phyloP scores from a whole-genome alignment of 2,797 vertebrate genomes.

The Sylvia borin region DNA sequence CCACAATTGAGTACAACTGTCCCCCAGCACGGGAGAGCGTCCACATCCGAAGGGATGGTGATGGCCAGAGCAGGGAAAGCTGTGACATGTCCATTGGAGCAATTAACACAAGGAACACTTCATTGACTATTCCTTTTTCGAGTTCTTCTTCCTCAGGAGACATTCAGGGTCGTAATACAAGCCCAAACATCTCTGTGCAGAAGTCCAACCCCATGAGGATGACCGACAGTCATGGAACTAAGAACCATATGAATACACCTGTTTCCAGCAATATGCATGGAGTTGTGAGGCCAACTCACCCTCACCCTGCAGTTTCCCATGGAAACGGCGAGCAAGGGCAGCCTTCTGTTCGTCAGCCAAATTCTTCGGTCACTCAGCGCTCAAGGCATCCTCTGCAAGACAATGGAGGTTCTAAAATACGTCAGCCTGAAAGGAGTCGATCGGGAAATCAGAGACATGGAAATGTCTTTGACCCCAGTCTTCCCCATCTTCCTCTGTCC shows the following conservation, averaged over 20 bases:
- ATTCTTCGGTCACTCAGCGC: slow-evolving; percentile 87
- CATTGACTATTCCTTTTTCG: slow-evolving; percentile 81
- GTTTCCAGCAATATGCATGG: slow-evolving; percentile 92
- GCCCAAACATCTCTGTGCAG: slow-evolving; percentile 89
- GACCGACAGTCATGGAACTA: slow-evolving; percentile 86
- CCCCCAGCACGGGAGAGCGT: slow-evolving; percentile 78
- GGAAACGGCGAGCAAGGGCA: slow-evolving; percentile 88
- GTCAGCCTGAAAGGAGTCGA: slow-evolving; percentile 87
- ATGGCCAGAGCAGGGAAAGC: slow-evolving; percentile 79
- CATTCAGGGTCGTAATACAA: slow-evolving; percentile 91
- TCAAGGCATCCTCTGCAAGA: slow-evolving; percentile 90
- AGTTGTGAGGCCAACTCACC: slow-evolving; percentile 82
- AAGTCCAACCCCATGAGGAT: slow-evolving; percentile 88
- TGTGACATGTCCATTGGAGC: slow-evolving; percentile 81
- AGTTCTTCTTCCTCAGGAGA: slow-evolving; percentile 87
- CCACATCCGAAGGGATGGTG: slow-evolving; percentile 79
- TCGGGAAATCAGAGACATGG: slow-evolving; percentile 86
- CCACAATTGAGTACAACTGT: slow-evolving; percentile 91
- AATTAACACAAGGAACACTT: slow-evolving; percentile 78
- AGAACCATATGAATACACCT: slow-evolving; percentile 90
- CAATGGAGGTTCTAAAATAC: slow-evolving; percentile 83
- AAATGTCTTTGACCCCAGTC: slow-evolving; percentile 91
- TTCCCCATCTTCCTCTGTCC: slow-evolving; percentile 88
- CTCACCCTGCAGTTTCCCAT: slow-evolving; percentile 87
- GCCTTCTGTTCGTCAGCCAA: slow-evolving; percentile 83